Base-by-base conservation (phyloP, 2,113 vertebrate species). In the Rana temporaria region DNA sequence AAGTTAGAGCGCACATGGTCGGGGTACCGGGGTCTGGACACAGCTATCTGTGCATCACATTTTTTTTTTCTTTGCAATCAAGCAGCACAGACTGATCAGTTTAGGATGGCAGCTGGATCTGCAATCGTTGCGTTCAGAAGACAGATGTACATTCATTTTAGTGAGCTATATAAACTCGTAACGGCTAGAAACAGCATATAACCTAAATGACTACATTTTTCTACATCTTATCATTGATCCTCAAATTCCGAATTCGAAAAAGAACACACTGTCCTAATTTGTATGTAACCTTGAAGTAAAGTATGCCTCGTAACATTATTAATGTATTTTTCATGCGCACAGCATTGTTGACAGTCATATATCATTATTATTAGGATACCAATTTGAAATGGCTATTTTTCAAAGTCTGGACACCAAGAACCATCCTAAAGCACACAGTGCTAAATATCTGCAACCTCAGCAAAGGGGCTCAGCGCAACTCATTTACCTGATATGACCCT, bases 261-360 rank as follows among this genome's bases (percentile, higher is more conserved):
- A 74, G 70, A 74, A 73, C 60, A 66, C 32, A 19, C 20, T 67
- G 60, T 75, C 52, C 60, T 82, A 53, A 82, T 62, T 67, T 42
- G 52, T n/a, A 74, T 6, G 26, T 74, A 67, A 82, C 80, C 80
- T 82, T 75, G 62, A 75, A 59, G 59, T 34, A 56, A 16, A 68
- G n/a, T 20, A 56, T 60, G 24, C 3, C 34, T 72, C n/a, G 57
- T 66, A 66, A 65, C 26, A 72, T 73, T 65, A 73, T 64, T 75
- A 56, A 38, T 66, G 71, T 67, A 66, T 74, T 82, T 66, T 74
- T 66, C 62, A 66, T 67, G 30, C 34, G 30, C 52, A 67, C n/a
- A 6, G 38, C 38, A n/a, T 22, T 64, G 69, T 64, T 24, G 26
- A 65, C 70, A 73, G 30, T 14, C 56, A 60, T 59, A 62, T 48